Evolutionary conservation across 1,140 invertebrate genomes (phyloP), one percentile per base, ranked within the genome.

Genomic region (Tetragnatha versicolor): DNA sequence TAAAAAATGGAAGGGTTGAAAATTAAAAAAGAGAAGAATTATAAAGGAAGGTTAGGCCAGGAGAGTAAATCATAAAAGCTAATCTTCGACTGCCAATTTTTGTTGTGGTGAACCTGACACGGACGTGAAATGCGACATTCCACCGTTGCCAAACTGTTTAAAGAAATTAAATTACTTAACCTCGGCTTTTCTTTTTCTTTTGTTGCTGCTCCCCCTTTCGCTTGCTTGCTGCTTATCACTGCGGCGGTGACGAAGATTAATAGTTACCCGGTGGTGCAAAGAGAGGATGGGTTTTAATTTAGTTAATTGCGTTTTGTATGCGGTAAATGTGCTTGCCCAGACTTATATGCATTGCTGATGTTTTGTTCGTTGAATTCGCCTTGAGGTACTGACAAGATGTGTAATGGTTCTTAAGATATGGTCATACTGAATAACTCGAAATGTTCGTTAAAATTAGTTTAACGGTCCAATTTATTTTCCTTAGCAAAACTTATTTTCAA

Each of bases 81-180:
- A 58, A 58, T 58, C 55, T 58, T 33, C 55, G 22, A 58, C 55
- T 58, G 55, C 55, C 55, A 58, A 31, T 55, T 55, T 58, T 27
- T 55, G 27, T 58, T 58, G 35, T 58, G 55, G 55, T 58, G 31
- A 58, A 58, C 55, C 35, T 58, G 55, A 33, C 55, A 58, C 29
- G 55, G 55, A 6, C 2, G 29, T 2, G 12, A 17, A 58, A 33
- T 58, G 55, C 55, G 55, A 58, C 55, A 58, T 58, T 58, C 55
- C 31, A 33, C 55, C 35, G 55, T 58, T 33, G 55, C 55, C 55
- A 33, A 58, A 58, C 55, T 58, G 29, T 58, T 33, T 58, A 58
- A 58, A 58, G 55, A 58, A 58, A 58, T 58, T 58, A 58, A 58
- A 58, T 58, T 58, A 58, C 55, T 58, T 58, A 58, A 58, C 55